phyloP scores from a whole-genome alignment of 2,113 vertebrate species.

The Indri indri region DNA sequence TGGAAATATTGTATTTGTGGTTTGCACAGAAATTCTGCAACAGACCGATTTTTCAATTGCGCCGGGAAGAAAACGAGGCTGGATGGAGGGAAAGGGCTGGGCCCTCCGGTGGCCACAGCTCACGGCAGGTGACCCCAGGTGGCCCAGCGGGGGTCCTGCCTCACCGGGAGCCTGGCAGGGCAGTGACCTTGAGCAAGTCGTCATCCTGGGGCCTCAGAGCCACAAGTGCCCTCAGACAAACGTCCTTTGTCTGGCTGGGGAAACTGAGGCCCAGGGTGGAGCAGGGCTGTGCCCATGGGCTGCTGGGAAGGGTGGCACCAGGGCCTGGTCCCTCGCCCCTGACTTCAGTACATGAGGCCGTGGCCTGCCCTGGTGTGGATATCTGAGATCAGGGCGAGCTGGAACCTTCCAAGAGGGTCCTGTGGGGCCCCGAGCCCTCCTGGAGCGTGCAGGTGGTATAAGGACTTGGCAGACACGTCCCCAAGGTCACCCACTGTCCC shows the following conservation, averaged over 20 bases:
- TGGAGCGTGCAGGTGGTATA: rapidly evolving
- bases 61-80: rapidly evolving
- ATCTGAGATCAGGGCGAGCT: not conserved
- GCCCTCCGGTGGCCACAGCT: rapidly evolving
- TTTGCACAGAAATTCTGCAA: slow-evolving; percentile 20
- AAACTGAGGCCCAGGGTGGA: not conserved
- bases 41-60: slow-evolving; percentile 15
- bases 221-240: not conserved
- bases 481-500: rapidly evolving
- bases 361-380: too few relatives aligned
- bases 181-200: not conserved
- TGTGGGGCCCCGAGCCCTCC: rapidly evolving
- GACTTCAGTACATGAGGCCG: not conserved
- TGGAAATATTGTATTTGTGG: not conserved
- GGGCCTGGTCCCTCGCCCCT: not conserved
- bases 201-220: not conserved
- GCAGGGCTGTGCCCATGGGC: rapidly evolving
- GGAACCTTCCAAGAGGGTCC: rapidly evolving
- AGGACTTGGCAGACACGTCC: rapidly evolving
- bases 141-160: not conserved
- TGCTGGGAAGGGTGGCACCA: too few relatives aligned
- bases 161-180: rapidly evolving
- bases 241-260: not conserved
- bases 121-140: not conserved
- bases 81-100: rapidly evolving